A percentile compares a stretch with the other conserved stretches of the same genome.
Conservation (phyloP, 2,888 invertebrate genomes). For the Drosophila neonasuta region DNA sequence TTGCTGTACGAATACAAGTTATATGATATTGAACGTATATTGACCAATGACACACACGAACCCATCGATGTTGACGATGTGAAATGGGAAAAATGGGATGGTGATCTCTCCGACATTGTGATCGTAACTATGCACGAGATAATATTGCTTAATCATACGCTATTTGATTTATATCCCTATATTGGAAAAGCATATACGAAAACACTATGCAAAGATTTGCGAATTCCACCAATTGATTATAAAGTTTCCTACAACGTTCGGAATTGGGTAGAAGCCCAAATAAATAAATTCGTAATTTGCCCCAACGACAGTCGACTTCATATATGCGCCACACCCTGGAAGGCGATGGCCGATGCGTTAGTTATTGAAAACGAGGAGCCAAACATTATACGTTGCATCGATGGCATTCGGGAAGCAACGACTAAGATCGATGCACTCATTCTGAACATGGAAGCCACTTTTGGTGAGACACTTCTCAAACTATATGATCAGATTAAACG, state of each 20-base stretch:
- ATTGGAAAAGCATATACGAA: background rate
- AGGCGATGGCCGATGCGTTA: too few species aligned
- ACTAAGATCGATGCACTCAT: slow-evolving; percentile 2
- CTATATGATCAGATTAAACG: background rate
- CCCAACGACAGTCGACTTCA: too few species aligned
- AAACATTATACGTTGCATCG: background rate
- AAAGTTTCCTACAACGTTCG: too few species aligned
- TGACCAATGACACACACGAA: too few species aligned
- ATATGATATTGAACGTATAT: background rate
- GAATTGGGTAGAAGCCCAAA: too few species aligned
- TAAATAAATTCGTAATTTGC: too few species aligned
- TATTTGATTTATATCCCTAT: background rate
- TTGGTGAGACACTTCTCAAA: background rate
- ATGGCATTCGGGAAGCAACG: background rate
- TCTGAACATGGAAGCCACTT: background rate
- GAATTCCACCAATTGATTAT: background rate
- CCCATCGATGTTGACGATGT: background rate
- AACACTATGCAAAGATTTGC: background rate
- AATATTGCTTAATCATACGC: background rate
- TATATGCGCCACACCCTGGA: too few species aligned
- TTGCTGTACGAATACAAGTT: background rate
- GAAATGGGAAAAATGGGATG: background rate
- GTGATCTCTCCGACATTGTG: background rate
- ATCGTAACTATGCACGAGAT: background rate
- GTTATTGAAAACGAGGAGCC: background rate